These are phyloP conservation scores for Meganola albula DNA, from an alignment of 2,888 invertebrate genomes.

Conservation along the genomic window DNA sequence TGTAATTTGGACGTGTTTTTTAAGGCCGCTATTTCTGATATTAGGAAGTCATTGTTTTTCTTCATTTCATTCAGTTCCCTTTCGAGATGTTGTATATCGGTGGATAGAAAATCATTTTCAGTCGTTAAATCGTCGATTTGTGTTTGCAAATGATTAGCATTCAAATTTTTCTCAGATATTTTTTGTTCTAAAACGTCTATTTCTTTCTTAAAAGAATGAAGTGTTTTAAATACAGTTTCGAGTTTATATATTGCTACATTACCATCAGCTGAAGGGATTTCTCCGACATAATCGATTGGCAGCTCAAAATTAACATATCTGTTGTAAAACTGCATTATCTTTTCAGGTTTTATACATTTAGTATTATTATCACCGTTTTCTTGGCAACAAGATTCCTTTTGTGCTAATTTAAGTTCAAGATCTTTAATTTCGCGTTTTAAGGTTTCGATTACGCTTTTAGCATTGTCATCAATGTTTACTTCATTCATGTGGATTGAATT, in stretches of 20 bases:
- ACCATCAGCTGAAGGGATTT: conserved; percentile 59
- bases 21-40: conserved; percentile 80
- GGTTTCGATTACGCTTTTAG: conserved; percentile 69
- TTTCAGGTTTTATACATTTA: conserved; percentile 55
- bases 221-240: conserved; percentile 73
- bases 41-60: conserved; percentile 83
- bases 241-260: conserved; percentile 62
- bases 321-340: conserved; percentile 62
- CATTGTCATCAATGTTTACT: conserved; percentile 69
- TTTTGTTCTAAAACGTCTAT: conserved; percentile 77
- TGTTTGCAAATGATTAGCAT: conserved; percentile 67
- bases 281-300: conserved; percentile 65
- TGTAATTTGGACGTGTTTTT: conserved; percentile 82
- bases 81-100: conserved; percentile 74
- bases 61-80: conserved; percentile 81
- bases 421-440: conserved; percentile 67
- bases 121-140: conserved; percentile 76
- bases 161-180: conserved; percentile 75
- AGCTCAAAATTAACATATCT: conserved; percentile 70
- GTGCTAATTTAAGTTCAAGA: conserved; percentile 53
- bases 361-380: conserved; percentile 36
- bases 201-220: conserved; percentile 78
- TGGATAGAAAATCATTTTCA: conserved; percentile 68
- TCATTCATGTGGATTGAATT: conserved; percentile 57
- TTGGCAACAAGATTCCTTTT: conserved; percentile 38